Conservation (phyloP, 92 coral and sea anemone species). For the Desmophyllum pertusum region DNA sequence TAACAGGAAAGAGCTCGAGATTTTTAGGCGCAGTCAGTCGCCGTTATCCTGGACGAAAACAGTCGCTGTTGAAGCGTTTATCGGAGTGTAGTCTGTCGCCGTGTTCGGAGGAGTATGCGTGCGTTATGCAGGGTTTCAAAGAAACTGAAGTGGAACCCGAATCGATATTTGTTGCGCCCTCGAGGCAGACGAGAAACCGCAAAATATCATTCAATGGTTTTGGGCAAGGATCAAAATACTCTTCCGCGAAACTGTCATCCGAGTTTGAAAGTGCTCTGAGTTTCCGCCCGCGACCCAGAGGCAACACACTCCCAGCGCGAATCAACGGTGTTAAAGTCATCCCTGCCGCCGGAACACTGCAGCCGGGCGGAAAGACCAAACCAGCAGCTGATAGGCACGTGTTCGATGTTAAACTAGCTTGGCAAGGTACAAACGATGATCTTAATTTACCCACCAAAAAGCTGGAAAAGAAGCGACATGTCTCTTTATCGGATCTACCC, state of each 20-base stretch:
- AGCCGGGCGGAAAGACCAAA: not conserved
- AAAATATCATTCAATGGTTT: not conserved
- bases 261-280: not conserved
- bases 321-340: not conserved
- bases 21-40: not conserved
- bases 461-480: conserved; percentile 9
- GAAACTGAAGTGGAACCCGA: not conserved
- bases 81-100: conserved; percentile 46
- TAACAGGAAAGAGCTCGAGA: not conserved
- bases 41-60: not conserved
- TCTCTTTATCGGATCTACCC: conserved; percentile 21
- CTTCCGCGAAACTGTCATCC: not conserved
- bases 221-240: not conserved
- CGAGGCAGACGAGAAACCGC: conserved; percentile 13
- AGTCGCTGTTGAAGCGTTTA: conserved; percentile 26
- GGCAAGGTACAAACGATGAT: conserved; percentile 15
- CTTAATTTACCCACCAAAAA: not conserved
- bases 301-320: conserved; percentile 1
- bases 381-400: not conserved
- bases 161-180: not conserved
- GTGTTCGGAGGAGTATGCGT: conserved; percentile 47
- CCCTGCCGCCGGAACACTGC: not conserved
- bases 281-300: conserved; percentile 8
- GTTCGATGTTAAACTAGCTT: conserved; percentile 35
- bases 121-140: conserved; percentile 33